These are phyloP conservation scores for Laothoe populi DNA, from an alignment of 2,888 invertebrate genomes.

Conservation along the genomic window DNA sequence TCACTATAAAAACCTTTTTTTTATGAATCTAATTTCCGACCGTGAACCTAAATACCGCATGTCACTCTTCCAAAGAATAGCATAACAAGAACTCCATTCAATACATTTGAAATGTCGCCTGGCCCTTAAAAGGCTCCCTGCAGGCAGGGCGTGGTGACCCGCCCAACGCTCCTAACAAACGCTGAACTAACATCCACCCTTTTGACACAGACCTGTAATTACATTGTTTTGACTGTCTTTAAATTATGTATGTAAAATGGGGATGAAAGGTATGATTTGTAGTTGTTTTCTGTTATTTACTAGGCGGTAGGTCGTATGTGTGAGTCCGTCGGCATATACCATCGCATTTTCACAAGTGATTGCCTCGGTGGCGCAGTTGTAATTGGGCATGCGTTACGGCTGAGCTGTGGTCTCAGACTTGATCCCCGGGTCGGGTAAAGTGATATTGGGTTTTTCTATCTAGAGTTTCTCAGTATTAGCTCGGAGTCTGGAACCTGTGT, in stretches of 20 bases:
- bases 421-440: too few relatives aligned
- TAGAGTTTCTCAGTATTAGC: too few relatives aligned
- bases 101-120: background rate
- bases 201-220: background rate
- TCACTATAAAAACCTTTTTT: background rate
- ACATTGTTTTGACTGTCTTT: constrained; percentile 40
- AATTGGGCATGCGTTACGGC: too few relatives aligned
- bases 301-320: too few relatives aligned
- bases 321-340: too few relatives aligned
- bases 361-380: too few relatives aligned
- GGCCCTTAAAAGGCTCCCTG: constrained; percentile 65
- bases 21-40: background rate
- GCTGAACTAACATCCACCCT: constrained; percentile 5
- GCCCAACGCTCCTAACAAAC: constrained; percentile 51
- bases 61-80: background rate
- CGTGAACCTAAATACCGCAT: background rate
- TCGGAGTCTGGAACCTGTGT: too few relatives aligned
- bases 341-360: too few relatives aligned
- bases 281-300: background rate
- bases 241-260: constrained; percentile 21
- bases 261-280: background rate
- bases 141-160: constrained; percentile 62
- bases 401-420: too few relatives aligned
- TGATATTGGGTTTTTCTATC: too few relatives aligned
- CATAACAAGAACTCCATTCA: background rate